phyloP scores from a whole-genome alignment of 2,113 vertebrate genomes.

The Zapus hudsonius region DNA sequence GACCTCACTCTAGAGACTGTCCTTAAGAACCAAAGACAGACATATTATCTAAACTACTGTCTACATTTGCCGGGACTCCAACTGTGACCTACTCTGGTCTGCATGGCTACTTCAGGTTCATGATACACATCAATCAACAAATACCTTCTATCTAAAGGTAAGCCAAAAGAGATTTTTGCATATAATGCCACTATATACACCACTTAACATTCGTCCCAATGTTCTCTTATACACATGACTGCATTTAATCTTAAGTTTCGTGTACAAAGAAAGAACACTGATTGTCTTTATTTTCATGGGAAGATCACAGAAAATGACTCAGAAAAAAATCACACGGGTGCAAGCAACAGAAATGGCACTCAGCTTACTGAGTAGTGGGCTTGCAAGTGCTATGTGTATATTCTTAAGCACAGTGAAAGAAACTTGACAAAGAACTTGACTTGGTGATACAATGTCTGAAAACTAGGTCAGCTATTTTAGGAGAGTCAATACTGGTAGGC shows the following conservation, averaged over 20 bases:
- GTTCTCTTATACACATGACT: not conserved
- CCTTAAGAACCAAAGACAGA: slow-evolving; percentile 45
- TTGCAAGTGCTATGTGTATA: not conserved
- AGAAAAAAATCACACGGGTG: not conserved
- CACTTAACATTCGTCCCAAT: not conserved
- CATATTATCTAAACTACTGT: slow-evolving; percentile 12
- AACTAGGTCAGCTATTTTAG: slow-evolving; percentile 59
- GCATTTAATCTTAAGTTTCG: not conserved
- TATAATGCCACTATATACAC: slow-evolving; percentile 19
- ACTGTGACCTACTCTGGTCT: slow-evolving; percentile 26
- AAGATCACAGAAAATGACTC: slow-evolving; percentile 30
- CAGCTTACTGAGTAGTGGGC: not conserved
- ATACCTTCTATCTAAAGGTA: not conserved
- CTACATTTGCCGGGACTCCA: not conserved
- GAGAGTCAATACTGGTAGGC: slow-evolving; percentile 23
- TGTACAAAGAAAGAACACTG: not conserved
- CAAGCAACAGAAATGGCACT: not conserved
- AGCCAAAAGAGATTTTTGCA: slow-evolving; percentile 26
- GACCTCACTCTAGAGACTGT: slow-evolving; percentile 10
- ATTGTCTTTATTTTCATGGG: slow-evolving; percentile 9
- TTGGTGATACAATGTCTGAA: slow-evolving; percentile 52
- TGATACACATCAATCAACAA: not conserved
- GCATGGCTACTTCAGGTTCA: slow-evolving; percentile 3
- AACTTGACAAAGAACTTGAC: slow-evolving; percentile 51
- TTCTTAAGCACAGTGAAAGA: slow-evolving; percentile 11